Evolutionary conservation across 2,888 invertebrate species (phyloP), one percentile per base, ranked within the genome.

Genomic region (Vandiemenella viatica): DNA sequence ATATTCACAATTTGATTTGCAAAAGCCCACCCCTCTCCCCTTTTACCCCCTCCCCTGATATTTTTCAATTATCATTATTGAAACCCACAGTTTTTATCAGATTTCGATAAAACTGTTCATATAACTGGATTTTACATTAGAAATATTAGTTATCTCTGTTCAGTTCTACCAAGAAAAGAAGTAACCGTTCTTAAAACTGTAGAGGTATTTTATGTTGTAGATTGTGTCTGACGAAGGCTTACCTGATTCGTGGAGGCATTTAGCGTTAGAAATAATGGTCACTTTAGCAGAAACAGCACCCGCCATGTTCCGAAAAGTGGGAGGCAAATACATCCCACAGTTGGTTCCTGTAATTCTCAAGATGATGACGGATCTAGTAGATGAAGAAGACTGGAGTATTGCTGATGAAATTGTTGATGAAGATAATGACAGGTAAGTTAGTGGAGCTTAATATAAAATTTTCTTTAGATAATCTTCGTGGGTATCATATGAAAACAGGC

Each of bases 321-420:
- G 88, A 13, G 79, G 79, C 22, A 85, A 84, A 62, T 91, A 89
- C 56, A 77, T 98, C 54, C 76, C 80, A 40, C 72, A 77, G 49
- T 70, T 88, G 57, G 83, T 95, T 43, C 87, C 90, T 1, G 74
- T 90, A 52, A 80, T 95, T 56, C 72, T 98, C 54, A 81, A 86
- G 68, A 85, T 97, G 78, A 90, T 96, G 89, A 87, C 93, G 45
- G 92, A 95, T 60, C 68, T 95, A 49, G 92, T 93, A 37, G 93
- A 95, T 47, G 91, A 92, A 57, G 80, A 82, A 13, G 83, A 87
- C 50, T 95, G 93, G 91, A 76, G 87, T 20, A 74, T 80, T 47
- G 79, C 83, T 37, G 92, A 93, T 63, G 87, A 91, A 62, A 77
- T 86, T 17, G 76, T 83, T 16, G 93, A 95, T 54, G 95, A 95